Percentiles rank a stretch among this genome's conserved stretches.
These are phyloP conservation scores for Orchesella cincta DNA, from an alignment of 1,140 invertebrate genomes.

Conservation along the genomic window DNA sequence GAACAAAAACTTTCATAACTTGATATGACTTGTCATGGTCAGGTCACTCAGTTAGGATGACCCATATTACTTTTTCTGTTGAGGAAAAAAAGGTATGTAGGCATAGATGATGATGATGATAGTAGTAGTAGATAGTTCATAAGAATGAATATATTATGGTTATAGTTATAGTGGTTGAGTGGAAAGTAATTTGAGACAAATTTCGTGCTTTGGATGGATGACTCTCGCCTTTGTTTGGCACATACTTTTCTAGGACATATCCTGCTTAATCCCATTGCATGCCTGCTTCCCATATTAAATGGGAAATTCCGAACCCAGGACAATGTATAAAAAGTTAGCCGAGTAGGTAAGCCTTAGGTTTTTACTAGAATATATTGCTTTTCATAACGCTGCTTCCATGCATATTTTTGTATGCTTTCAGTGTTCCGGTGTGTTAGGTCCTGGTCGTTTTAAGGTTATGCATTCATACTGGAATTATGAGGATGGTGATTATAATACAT, in stretches of 20 bases:
- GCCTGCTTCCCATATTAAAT: background rate
- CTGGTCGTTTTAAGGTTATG: background rate
- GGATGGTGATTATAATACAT: too few relatives aligned
- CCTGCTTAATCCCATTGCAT: background rate
- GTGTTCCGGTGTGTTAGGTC: background rate
- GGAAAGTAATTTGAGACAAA: background rate
- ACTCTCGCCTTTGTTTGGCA: background rate
- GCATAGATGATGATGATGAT: background rate
- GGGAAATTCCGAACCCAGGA: background rate
- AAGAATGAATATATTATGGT: background rate
- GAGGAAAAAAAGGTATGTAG: background rate
- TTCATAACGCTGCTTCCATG: background rate
- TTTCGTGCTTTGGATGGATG: background rate
- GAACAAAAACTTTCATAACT: too few relatives aligned
- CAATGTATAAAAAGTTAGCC: conserved; percentile 5
- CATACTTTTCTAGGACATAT: background rate
- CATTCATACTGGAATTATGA: too few relatives aligned
- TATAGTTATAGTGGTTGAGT: background rate
- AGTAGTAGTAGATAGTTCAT: background rate
- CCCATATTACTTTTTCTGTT: too few relatives aligned
- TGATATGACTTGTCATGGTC: too few relatives aligned
- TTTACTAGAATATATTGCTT: background rate
- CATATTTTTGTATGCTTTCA: background rate
- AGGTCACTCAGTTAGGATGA: too few relatives aligned
- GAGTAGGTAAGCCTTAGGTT: background rate